Evolutionary conservation across 2,797 vertebrate genomes (phyloP).

Genomic region (Mergus octosetaceus): DNA sequence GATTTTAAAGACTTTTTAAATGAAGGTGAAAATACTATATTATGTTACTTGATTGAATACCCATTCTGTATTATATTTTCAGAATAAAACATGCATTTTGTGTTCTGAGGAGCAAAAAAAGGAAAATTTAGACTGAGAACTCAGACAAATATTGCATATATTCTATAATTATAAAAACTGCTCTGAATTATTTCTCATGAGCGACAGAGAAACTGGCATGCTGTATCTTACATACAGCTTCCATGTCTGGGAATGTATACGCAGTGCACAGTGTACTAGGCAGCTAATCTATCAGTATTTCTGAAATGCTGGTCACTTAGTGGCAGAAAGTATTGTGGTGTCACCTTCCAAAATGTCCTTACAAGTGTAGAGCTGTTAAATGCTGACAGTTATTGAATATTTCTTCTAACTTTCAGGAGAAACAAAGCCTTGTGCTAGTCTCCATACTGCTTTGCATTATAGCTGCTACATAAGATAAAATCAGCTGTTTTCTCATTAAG

Average conservation of each 20-base stretch:
- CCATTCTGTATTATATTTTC: not conserved
- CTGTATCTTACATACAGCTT: not conserved
- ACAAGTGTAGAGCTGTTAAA: not conserved
- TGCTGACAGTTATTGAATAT: not conserved
- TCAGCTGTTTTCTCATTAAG: not conserved
- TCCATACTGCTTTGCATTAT: not conserved
- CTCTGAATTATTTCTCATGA: not conserved
- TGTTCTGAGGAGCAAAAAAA: not conserved
- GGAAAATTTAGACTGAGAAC: not conserved
- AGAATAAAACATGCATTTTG: not conserved
- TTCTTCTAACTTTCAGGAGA: not conserved
- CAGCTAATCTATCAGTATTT: not conserved
- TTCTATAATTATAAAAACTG: not conserved
- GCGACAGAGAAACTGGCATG: not conserved
- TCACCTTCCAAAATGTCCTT: not conserved
- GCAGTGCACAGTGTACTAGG: not conserved
- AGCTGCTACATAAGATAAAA: not conserved
- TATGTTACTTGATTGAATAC: not conserved
- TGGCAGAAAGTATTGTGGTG: not conserved
- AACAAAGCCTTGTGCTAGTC: not conserved
- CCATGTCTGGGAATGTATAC: not conserved
- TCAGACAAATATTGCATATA: not conserved
- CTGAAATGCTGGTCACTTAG: not conserved
- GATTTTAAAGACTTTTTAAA: not conserved
- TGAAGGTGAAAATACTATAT: not conserved